phyloP scores from a whole-genome alignment of 2,888 invertebrate species.

The Oscheius sp. region DNA sequence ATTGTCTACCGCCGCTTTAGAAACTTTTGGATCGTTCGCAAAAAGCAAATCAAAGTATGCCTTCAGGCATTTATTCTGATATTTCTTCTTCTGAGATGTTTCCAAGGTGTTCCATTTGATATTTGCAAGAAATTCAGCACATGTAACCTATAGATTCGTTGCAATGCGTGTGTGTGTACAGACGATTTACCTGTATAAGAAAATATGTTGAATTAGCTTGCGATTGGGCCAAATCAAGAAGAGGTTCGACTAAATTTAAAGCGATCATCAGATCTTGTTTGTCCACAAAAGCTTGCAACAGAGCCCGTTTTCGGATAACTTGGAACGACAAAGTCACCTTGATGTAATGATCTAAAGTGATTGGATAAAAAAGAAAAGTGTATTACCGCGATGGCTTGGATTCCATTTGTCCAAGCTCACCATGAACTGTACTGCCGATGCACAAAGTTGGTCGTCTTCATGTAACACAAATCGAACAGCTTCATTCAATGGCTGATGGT shows the following conservation, averaged over 20 bases:
- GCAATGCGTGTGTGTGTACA: neutral
- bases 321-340: conserved; percentile 30
- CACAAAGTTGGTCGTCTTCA: conserved; percentile 53
- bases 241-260: neutral
- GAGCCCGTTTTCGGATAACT: conserved; percentile 33
- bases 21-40: conserved; percentile 19
- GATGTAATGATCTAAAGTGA: conserved; percentile 16
- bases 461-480: conserved; percentile 47
- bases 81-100: conserved; percentile 8
- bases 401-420: conserved; percentile 39
- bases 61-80: conserved; percentile 13
- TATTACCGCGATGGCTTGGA: neutral
- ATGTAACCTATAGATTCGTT: conserved; percentile 43
- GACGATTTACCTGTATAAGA: conserved; percentile 9
- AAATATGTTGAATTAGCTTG: conserved; percentile 26
- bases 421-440: conserved; percentile 52
- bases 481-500: conserved; percentile 43
- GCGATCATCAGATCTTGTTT: neutral
- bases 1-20: conserved; percentile 7
- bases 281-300: conserved; percentile 29
- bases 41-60: conserved; percentile 31
- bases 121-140: conserved; percentile 48
- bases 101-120: conserved; percentile 43
- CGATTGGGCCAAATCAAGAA: conserved; percentile 13
- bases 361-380: neutral